Base-by-base conservation (phyloP, 2,888 invertebrate species). In the Tyria jacobaeae region DNA sequence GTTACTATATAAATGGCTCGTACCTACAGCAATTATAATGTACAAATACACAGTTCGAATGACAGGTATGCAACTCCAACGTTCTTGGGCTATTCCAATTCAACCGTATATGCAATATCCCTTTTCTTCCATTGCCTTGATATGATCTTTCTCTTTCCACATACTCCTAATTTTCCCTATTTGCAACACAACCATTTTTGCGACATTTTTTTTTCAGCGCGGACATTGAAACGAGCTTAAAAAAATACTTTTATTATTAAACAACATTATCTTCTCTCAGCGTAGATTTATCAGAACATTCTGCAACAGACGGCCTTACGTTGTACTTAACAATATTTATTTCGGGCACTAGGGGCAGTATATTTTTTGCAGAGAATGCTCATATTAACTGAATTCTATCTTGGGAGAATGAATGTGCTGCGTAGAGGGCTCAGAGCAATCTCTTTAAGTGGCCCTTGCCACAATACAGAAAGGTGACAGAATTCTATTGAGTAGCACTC, bases 311-410 rank as follows among this genome's bases (percentile, higher is more conserved):
- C 76, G 75, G 74, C 64, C 69, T 68, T 60, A 66, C 62, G 62
- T 37, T 69, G 80, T 86, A 83, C 85, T 89, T 83, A 84, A 81
- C 81, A 80, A 87, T 89, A 89, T 89, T 90, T 90, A 90, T 90
- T 89, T 87, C 83, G 79, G n/a, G 80, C 82, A 82, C 82, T 81
- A 79, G 77, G 83, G 83, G 77, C 82, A 81, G 80, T 84, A 85
- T 84, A 84, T 85, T 82, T 84, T 83, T 75, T 75, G 81, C 76
- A 78, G 80, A 84, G 83, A 87, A 87, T 87, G 83, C 82, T 87
- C 85, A 86, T 88, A 89, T 89, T 89, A 87, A 88, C 86, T 81
- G 85, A 83, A 86, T 85, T 80, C 84, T 85, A 86, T 88, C 85
- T 85, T 72, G 75, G 71, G 76, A 82, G 79, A 84, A 85, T 84